These are phyloP conservation scores for Columba guinea DNA, from an alignment of 2,797 vertebrate species.

Conservation along the genomic window DNA sequence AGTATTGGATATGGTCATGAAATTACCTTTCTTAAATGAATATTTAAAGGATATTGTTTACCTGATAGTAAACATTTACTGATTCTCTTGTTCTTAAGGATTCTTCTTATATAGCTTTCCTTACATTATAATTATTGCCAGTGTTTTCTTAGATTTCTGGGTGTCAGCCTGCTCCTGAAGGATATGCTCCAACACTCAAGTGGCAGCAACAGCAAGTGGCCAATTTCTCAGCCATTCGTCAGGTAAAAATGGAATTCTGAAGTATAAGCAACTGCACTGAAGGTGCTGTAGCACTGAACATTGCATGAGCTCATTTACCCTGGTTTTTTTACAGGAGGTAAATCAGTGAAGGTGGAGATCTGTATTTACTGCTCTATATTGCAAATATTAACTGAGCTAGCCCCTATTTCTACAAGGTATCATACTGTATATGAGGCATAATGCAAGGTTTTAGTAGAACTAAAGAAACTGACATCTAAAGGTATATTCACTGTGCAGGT, in stretches of 20 bases:
- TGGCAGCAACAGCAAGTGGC: slow-evolving; percentile 95
- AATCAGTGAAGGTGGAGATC: not conserved
- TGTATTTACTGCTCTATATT: not conserved
- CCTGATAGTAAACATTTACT: not conserved
- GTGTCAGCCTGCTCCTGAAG: slow-evolving; percentile 90
- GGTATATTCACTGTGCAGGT: not conserved
- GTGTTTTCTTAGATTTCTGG: slow-evolving; percentile 83
- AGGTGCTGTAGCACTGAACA: not conserved
- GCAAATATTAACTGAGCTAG: not conserved
- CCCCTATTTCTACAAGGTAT: not conserved
- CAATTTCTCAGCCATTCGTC: slow-evolving; percentile 90
- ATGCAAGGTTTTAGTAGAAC: not conserved
- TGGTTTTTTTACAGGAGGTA: not conserved
- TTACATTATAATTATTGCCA: slow-evolving; percentile 39
- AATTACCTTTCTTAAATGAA: not conserved
- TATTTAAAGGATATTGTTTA: not conserved
- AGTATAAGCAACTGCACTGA: not conserved
- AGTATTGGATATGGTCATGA: not conserved
- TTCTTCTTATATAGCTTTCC: slow-evolving; percentile 21
- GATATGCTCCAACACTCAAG: slow-evolving; percentile 87
- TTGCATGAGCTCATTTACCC: not conserved
- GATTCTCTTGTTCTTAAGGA: not conserved
- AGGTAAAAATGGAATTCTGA: slow-evolving; percentile 75
- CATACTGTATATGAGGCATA: not conserved
- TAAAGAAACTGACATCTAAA: not conserved